Percentiles rank a stretch among this genome's conserved stretches.
phyloP scores from a whole-genome alignment of 2,797 vertebrate genomes.

The Coregonus suidteri region DNA sequence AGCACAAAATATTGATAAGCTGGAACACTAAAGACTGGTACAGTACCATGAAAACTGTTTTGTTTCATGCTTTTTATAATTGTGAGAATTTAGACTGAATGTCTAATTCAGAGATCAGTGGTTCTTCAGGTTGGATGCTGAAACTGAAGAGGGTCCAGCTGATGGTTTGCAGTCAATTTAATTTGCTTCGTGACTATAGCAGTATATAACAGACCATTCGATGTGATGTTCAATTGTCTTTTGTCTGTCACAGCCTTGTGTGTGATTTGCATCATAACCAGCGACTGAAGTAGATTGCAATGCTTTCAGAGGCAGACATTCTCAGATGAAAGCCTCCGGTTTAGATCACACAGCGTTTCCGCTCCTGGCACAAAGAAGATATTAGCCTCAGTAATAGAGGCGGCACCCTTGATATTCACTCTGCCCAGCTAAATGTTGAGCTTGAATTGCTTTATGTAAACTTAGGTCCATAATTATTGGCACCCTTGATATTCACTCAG shows the following conservation, averaged over 20 bases:
- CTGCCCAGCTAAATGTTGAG: not conserved
- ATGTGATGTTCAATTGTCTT: not conserved
- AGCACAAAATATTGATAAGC: not conserved
- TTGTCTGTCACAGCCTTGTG: slow-evolving; percentile 9
- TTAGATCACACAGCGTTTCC: slow-evolving; percentile 37
- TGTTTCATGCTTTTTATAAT: not conserved
- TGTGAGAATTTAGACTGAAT: not conserved
- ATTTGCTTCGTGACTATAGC: not conserved
- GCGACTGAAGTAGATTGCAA: slow-evolving; percentile 11
- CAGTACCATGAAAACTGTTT: not conserved
- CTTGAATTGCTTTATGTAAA: not conserved
- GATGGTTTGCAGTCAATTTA: not conserved
- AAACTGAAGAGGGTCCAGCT: not conserved
- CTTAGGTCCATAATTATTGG: too few species aligned
- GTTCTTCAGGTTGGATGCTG: not conserved
- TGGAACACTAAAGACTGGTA: not conserved
- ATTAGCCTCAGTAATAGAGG: slow-evolving; percentile 40
- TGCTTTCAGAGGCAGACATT: slow-evolving; percentile 30
- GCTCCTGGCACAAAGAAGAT: slow-evolving; percentile 28
- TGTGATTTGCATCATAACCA: slow-evolving; percentile 25
- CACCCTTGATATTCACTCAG: not conserved
- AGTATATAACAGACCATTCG: not conserved
- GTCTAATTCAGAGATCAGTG: not conserved
- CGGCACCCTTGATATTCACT: slow-evolving; percentile 9
- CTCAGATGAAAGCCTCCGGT: slow-evolving; percentile 51